Conservation (phyloP, 2,113 vertebrate species). For the Pseudonaja textilis region DNA sequence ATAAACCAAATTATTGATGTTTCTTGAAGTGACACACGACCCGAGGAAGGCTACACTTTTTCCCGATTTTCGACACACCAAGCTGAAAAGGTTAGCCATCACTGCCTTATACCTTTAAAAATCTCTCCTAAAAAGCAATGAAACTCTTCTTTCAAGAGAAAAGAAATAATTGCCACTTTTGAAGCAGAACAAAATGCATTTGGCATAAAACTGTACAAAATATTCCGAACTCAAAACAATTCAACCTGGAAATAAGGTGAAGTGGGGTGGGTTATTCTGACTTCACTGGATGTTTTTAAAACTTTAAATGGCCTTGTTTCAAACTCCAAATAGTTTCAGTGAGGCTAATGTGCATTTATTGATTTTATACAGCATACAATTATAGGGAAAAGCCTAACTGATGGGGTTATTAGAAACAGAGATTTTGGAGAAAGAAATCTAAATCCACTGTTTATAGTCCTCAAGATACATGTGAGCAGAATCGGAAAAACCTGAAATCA, state of each 20-base stretch:
- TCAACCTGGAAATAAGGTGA: background rate
- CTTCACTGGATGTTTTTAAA: background rate
- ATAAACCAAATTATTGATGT: too few species aligned
- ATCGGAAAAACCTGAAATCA: background rate
- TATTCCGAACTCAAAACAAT: background rate
- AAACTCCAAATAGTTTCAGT: background rate
- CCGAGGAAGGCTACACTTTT: too few species aligned
- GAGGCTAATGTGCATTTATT: background rate
- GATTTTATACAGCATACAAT: background rate
- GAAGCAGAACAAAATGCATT: background rate
- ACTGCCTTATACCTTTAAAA: background rate
- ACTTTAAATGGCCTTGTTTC: background rate
- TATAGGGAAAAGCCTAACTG: background rate
- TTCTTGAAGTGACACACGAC: too few species aligned
- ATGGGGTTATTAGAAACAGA: background rate
- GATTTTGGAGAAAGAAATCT: background rate
- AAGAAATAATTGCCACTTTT: background rate
- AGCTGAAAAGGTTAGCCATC: too few species aligned
- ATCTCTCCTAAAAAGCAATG: background rate
- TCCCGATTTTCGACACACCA: too few species aligned
- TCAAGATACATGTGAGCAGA: background rate
- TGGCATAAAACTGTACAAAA: background rate
- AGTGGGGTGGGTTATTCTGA: background rate
- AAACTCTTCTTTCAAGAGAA: background rate
- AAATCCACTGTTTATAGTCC: background rate